Evolutionary conservation across 2,113 vertebrate genomes (phyloP), one percentile per base, ranked within the genome.

Genomic region (Mormoops blainvillei): DNA sequence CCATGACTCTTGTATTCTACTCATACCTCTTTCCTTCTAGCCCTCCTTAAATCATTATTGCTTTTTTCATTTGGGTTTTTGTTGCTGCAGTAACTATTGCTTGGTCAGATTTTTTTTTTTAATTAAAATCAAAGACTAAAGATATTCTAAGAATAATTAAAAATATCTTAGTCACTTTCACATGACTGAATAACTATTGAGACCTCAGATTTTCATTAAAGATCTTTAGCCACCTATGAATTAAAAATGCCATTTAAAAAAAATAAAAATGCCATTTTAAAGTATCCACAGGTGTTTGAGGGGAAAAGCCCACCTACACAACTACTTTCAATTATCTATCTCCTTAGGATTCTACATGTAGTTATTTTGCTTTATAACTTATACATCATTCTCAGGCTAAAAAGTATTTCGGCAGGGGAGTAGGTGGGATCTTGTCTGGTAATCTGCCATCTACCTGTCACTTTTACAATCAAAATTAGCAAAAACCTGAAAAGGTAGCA

Each of bases 381-480:
- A 85, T 2, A 73, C 50, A 94, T 63, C 56, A 94, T 65, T n/a
- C n/a, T 91, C 77, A 77, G 33, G 5, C 45, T 88, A 82, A 43
- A 76, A 70, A 67, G 19, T 50, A 87, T 7, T 61, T 26, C 10
- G 15, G 43, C 19, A 1, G 2, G 6, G 19, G 15, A 0, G 13
- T 1, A 31, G 31, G 16, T 11, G 4, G 41, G 4, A 84, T 70
- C 31, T 2, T 36, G 12, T 45, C 84, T 85, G 26, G 76, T 70
- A 89, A 41, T 89, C 76, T 94, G 20, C 65, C 19, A 50, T 78
- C 86, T 45, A 68, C 83, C 70, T 95, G 68, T 87, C 83, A 96
- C 70, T 96, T 95, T 90, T 88, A 96, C n/a, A 80, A 96, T 93
- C 80, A 93, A 48, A 95, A 56, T 77, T 15, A 94, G 36, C 76